Conservation (phyloP, 2,113 vertebrate genomes). For the Bos indicus region DNA sequence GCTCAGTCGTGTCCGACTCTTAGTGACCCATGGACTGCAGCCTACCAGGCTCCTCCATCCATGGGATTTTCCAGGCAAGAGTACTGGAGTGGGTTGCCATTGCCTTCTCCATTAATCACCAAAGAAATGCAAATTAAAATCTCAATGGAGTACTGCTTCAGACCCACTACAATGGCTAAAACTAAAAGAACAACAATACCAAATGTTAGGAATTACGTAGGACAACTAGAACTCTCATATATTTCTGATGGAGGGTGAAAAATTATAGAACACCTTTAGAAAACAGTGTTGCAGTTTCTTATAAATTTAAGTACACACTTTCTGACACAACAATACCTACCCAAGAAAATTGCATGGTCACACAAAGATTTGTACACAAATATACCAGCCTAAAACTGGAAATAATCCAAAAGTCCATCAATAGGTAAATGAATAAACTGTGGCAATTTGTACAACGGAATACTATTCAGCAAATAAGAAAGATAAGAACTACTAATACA, state of each 20-base stretch:
- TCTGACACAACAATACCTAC: background rate
- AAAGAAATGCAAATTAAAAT: constrained; percentile 20
- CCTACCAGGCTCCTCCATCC: no score
- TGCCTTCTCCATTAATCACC: background rate
- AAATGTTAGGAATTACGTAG: background rate
- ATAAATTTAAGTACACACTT: background rate
- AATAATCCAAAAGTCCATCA: background rate
- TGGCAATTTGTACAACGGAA: background rate
- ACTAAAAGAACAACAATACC: background rate
- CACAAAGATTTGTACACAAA: background rate
- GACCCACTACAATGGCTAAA: background rate
- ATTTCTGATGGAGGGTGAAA: background rate
- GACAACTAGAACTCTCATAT: background rate
- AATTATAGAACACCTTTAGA: background rate
- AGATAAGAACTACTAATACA: background rate
- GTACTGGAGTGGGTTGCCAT: no score
- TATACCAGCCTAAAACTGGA: background rate
- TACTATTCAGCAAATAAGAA: background rate
- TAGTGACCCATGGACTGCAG: no score
- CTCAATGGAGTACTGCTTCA: background rate
- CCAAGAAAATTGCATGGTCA: background rate
- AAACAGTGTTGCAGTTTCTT: background rate
- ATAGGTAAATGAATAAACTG: background rate
- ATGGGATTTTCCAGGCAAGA: no score
- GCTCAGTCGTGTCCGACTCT: no score